A percentile compares a stretch with the other conserved stretches of the same genome.
phyloP scores from a whole-genome alignment of 2,888 invertebrate species.

The Lissonota sp. region DNA sequence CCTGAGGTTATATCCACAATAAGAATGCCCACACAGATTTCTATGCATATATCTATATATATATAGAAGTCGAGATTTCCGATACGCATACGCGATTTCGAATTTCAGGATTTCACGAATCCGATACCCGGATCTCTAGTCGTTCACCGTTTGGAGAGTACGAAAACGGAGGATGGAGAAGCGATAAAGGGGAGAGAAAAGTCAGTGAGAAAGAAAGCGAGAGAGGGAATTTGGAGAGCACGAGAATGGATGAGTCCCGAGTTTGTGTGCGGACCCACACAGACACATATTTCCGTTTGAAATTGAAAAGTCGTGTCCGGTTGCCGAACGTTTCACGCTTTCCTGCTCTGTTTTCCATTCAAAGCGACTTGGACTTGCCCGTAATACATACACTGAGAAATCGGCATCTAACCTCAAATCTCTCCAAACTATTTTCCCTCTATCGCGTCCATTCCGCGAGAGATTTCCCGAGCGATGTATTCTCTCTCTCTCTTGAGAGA shows the following conservation, averaged over 20 bases:
- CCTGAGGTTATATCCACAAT: too few relatives aligned
- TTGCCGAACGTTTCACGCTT: constrained; percentile 40
- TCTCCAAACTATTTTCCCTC: constrained; percentile 15
- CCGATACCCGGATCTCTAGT: constrained; percentile 7
- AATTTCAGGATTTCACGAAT: constrained; percentile 25
- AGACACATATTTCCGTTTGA: neutral
- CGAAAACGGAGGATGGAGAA: neutral
- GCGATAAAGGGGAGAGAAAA: constrained; percentile 8
- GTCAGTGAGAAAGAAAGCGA: neutral
- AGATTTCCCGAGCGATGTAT: constrained; percentile 27
- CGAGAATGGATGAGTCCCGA: constrained; percentile 18
- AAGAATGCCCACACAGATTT: neutral
- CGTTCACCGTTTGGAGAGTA: neutral
- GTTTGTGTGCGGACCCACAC: constrained; percentile 3
- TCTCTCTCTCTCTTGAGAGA: constrained; percentile 8
- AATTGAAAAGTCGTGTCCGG: constrained; percentile 68
- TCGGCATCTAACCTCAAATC: constrained; percentile 8
- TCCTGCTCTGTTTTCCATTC: constrained; percentile 63
- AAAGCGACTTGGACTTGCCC: constrained; percentile 33
- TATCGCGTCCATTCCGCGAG: constrained; percentile 20
- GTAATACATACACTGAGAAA: neutral
- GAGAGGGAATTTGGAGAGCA: neutral
- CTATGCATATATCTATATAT: neutral
- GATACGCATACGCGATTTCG: constrained; percentile 14
- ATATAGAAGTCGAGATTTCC: neutral